Evolutionary conservation across 2,797 vertebrate genomes (phyloP).

Genomic region (Notolepis coatsorum): DNA sequence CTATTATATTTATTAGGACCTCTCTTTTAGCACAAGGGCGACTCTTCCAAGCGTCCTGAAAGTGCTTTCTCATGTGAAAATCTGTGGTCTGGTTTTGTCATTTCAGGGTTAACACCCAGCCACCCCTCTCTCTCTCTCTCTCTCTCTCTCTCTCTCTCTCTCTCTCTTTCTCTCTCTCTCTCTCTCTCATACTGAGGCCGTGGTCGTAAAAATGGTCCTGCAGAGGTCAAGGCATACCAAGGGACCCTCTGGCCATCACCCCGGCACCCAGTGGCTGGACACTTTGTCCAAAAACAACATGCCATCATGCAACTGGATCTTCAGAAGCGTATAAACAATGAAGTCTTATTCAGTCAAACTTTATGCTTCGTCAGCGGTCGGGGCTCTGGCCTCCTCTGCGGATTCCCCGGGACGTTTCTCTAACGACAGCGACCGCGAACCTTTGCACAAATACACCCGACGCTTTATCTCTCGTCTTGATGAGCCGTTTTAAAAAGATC

Average conservation of each 20-base stretch:
- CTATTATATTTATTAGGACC: too few relatives aligned
- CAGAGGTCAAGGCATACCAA: constrained; percentile 77
- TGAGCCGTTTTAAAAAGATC: constrained; percentile 22
- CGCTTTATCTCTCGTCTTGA: constrained; percentile 14
- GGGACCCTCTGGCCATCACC: constrained; percentile 70
- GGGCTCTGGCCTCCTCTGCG: constrained; percentile 32
- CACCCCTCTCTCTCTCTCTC: constrained; percentile 54
- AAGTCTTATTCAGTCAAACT: constrained; percentile 49
- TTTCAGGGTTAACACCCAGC: constrained; percentile 65
- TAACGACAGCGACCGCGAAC: constrained; percentile 41
- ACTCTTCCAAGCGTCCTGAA: too few relatives aligned
- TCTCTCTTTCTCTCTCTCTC: too few relatives aligned
- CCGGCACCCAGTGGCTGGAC: constrained; percentile 58
- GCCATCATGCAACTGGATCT: constrained; percentile 51
- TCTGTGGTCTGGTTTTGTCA: constrained; percentile 49
- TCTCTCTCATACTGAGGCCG: constrained; percentile 53
- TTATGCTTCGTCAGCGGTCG: constrained; percentile 43
- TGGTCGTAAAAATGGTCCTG: constrained; percentile 72
- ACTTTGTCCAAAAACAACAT: constrained; percentile 60
- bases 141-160: too few relatives aligned
- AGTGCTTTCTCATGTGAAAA: constrained; percentile 45
- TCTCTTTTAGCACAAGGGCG: too few relatives aligned
- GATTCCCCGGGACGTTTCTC: constrained; percentile 43
- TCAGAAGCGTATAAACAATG: constrained; percentile 65
- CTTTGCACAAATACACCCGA: constrained; percentile 22